Base-by-base conservation (phyloP, 1,140 invertebrate species). In the Aphaenogaster ashmeadi region DNA sequence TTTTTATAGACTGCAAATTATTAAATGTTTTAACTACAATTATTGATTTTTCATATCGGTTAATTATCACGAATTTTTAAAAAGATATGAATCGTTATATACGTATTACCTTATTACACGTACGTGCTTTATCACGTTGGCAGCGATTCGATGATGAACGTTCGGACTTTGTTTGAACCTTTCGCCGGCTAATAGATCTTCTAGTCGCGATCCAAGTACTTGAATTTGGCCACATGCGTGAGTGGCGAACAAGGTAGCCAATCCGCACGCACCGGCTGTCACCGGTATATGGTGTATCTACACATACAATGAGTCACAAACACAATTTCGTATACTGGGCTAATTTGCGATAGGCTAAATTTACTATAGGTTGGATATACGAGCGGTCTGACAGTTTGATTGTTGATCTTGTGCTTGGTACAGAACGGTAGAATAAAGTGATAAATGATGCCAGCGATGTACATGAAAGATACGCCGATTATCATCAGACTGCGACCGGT, bases 161-260 rank as follows among this genome's bases (percentile, higher is more conserved):
- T 84, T 41, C 9, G 9, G 11, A 0, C 0, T 85, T 67, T 6
- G n/a, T 13, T 88, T 33, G 18, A 8, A 44, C 2, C 36, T 62
- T 75, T 66, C 0, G 8, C 71, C 47, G 0, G 58, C 13, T 0
- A 89, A 21, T 0, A 92, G 71, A 54, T 54, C 71, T 8, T 90
- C 64, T 38, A 93, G 67, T 66, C 69, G 71, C 0, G 79, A 75
- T 18, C 80, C n/a, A 3, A 93, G 27, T 13, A 93, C 72, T 36
- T 93, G 69, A 56, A 93, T 84, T 27, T 92, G 91, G 9, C 91
- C 89, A 38, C 83, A 89, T 1, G 66, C 62, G 21, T 92, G 91
- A 3, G 64, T 86, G 1, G 50, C 86, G 33, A 92, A 92, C 4
- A 92, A 33, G 0, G 88, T 84, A 0, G 88, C 86, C 8, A 92